These are phyloP conservation scores for Notodonta dromedarius DNA, from an alignment of 2,888 invertebrate species.

Conservation along the genomic window DNA sequence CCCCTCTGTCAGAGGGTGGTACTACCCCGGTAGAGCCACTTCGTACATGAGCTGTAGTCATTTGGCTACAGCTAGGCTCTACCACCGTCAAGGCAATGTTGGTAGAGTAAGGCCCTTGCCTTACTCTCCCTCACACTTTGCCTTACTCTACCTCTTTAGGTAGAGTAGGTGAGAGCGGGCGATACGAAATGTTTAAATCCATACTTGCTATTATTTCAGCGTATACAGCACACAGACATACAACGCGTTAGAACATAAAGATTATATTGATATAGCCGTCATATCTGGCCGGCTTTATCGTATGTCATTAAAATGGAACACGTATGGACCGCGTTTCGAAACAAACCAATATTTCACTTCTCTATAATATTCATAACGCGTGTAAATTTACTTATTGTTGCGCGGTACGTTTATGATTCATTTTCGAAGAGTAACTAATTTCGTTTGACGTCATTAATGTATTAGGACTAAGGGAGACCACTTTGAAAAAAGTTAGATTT, in stretches of 20 bases:
- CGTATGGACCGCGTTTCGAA: constrained; percentile 60
- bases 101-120: too few relatives aligned
- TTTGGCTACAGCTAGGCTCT: too few relatives aligned
- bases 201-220: not conserved
- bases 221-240: constrained; percentile 16
- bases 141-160: too few relatives aligned
- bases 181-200: not conserved
- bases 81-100: too few relatives aligned
- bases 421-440: not conserved
- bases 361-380: constrained; percentile 50
- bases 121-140: too few relatives aligned
- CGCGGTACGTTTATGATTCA: not conserved
- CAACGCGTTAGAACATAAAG: constrained; percentile 48
- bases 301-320: constrained; percentile 71
- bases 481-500: too few relatives aligned
- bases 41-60: too few relatives aligned
- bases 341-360: constrained; percentile 48
- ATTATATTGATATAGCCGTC: constrained; percentile 60
- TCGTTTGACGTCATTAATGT: too few relatives aligned
- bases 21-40: too few relatives aligned
- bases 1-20: too few relatives aligned
- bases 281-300: constrained; percentile 70
- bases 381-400: constrained; percentile 34
- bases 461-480: too few relatives aligned
- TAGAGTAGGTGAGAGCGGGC: not conserved